A percentile compares a stretch with the other conserved stretches of the same genome.
phyloP scores from a whole-genome alignment of 2,113 vertebrate genomes.

The Grus americana region DNA sequence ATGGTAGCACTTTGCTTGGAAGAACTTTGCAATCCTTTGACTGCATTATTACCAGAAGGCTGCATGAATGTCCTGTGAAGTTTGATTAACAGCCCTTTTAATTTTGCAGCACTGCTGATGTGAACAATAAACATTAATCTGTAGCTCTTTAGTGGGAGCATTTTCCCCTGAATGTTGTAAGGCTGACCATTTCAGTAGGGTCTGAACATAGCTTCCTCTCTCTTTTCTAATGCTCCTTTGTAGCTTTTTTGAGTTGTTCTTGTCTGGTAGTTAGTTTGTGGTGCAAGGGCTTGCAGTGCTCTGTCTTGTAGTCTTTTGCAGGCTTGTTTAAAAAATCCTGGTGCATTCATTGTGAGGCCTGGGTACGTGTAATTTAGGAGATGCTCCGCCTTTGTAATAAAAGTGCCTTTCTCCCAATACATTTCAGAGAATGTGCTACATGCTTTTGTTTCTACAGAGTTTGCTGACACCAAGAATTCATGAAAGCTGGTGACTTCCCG shows the following conservation, averaged over 20 bases:
- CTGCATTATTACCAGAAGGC: neutral
- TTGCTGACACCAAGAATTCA: neutral
- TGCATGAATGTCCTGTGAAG: too few species aligned
- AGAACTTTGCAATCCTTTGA: neutral
- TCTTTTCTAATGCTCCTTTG: neutral
- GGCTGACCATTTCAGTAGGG: neutral
- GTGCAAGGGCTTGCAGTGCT: neutral
- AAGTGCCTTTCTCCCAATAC: neutral
- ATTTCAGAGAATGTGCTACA: neutral
- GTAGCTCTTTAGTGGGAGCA: neutral
- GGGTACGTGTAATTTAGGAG: neutral
- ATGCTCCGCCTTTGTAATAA: neutral
- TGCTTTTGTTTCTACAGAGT: neutral
- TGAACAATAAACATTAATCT: neutral
- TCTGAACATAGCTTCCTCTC: neutral
- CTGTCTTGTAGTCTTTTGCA: neutral
- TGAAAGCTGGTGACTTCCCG: neutral
- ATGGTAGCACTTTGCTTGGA: neutral
- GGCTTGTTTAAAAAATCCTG: neutral
- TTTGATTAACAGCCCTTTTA: neutral
- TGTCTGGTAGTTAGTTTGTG: neutral
- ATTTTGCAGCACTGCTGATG: neutral
- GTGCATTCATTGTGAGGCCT: neutral
- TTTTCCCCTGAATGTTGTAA: neutral
- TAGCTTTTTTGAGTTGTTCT: neutral